These are phyloP conservation scores for Semicossyphus pulcher DNA, from an alignment of 2,113 vertebrate genomes.

Conservation along the genomic window DNA sequence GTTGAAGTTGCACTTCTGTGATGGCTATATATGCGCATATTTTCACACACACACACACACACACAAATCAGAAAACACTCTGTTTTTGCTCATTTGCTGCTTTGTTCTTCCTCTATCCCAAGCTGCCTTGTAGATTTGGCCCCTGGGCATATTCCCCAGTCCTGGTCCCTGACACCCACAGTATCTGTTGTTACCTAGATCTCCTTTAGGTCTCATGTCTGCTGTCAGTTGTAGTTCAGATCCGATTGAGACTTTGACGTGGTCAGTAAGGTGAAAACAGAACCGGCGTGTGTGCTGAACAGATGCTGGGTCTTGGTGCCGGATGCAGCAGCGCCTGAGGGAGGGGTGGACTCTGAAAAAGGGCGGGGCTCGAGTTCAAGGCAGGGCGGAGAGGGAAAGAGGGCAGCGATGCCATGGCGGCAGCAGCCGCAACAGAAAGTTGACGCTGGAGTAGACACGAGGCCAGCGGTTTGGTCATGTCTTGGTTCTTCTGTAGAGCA, in stretches of 20 bases:
- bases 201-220: conserved; percentile 19
- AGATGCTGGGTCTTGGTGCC: conserved; percentile 88
- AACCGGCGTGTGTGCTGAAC: conserved; percentile 90
- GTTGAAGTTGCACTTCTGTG: conserved; percentile 13
- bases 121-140: not conserved
- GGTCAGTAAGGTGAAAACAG: conserved; percentile 95
- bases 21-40: conserved; percentile 42
- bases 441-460: conserved; percentile 75
- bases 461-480: conserved; percentile 88
- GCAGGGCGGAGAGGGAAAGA: conserved; percentile 88
- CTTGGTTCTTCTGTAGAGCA: conserved; percentile 88
- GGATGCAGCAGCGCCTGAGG: conserved; percentile 90
- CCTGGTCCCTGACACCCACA: not conserved
- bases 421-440: conserved; percentile 79
- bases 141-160: not conserved
- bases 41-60: conserved; percentile 15
- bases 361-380: conserved; percentile 79
- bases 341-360: conserved; percentile 92
- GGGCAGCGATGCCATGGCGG: conserved; percentile 86
- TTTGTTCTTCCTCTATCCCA: not conserved
- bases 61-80: conserved; percentile 20
- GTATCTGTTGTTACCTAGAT: conserved; percentile 7
- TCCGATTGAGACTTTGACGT: not conserved
- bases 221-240: conserved; percentile 13
- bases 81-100: not conserved